A percentile compares a stretch with the other conserved stretches of the same genome.
phyloP scores from a whole-genome alignment of 2,888 invertebrate genomes.

The Cerastis rubricosa region DNA sequence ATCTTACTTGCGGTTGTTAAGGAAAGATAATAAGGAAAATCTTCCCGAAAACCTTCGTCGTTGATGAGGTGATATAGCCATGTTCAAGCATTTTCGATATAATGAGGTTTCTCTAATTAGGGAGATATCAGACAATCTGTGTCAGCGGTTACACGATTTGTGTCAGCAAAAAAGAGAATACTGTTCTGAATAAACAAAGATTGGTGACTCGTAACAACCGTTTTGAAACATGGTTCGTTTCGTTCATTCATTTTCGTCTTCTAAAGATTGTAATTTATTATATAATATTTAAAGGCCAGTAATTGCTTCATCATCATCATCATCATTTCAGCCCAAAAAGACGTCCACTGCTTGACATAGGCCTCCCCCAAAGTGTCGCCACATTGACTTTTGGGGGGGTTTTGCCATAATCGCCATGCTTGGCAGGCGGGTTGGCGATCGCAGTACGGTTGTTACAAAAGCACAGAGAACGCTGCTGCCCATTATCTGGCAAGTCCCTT shows the following conservation, averaged over 20 bases:
- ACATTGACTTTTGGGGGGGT: no score
- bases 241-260: neutral
- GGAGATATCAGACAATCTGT: constrained; percentile 11
- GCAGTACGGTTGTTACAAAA: no score
- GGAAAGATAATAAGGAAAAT: constrained; percentile 44
- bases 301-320: no score
- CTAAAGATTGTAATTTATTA: neutral
- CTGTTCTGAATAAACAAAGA: neutral
- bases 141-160: constrained; percentile 21
- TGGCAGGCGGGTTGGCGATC: no score
- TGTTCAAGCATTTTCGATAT: constrained; percentile 42
- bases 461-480: no score
- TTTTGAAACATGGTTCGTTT: neutral
- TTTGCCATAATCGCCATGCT: no score
- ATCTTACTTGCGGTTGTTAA: constrained; percentile 1
- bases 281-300: neutral
- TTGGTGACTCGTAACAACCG: neutral
- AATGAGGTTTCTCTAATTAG: constrained; percentile 48
- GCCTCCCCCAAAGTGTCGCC: no score
- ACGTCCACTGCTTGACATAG: no score
- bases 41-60: constrained; percentile 1
- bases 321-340: no score
- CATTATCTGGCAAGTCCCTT: no score
- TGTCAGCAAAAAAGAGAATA: constrained; percentile 16
- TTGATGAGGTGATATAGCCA: constrained; percentile 21